Percentiles rank a stretch among this genome's conserved stretches.
Conservation (phyloP, 2,888 invertebrate genomes). For the Ectobius pallidus region DNA sequence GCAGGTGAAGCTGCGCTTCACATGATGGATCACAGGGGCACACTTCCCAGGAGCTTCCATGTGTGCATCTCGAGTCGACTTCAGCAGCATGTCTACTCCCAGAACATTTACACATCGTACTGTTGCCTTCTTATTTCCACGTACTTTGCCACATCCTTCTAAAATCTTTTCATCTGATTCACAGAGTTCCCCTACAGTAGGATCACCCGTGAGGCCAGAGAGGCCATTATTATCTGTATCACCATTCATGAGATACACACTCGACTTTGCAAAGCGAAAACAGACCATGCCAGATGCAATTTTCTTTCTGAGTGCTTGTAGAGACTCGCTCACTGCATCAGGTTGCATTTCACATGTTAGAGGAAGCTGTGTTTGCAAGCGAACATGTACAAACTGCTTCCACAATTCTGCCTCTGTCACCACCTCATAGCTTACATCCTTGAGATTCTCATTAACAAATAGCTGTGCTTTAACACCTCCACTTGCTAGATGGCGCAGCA, state of each 20-base stretch:
- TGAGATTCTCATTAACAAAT: slow-evolving; percentile 73
- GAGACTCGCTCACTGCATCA: slow-evolving; percentile 55
- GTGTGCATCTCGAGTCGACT: slow-evolving; percentile 64
- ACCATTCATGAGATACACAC: slow-evolving; percentile 69
- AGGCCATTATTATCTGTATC: slow-evolving; percentile 63
- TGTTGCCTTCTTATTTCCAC: slow-evolving; percentile 39
- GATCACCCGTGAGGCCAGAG: slow-evolving; percentile 60
- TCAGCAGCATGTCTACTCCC: slow-evolving; percentile 65
- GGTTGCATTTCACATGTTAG: slow-evolving; percentile 68
- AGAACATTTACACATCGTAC: slow-evolving; percentile 57
- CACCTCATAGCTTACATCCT: slow-evolving; percentile 68
- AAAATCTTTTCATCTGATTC: background rate
- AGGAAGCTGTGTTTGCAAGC: slow-evolving; percentile 69
- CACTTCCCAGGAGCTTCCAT: slow-evolving; percentile 55
- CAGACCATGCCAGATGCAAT: slow-evolving; percentile 75
- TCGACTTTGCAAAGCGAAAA: slow-evolving; percentile 67
- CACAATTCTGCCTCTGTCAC: slow-evolving; percentile 67
- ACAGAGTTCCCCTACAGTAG: slow-evolving; percentile 58
- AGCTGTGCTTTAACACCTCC: slow-evolving; percentile 68
- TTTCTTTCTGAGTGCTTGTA: slow-evolving; percentile 69
- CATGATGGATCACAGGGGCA: slow-evolving; percentile 65
- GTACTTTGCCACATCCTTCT: slow-evolving; percentile 32
- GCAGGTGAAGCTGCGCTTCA: slow-evolving; percentile 66
- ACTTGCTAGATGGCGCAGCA: slow-evolving; percentile 62
- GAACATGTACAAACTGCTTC: slow-evolving; percentile 72